Conservation (phyloP, 2,113 vertebrate genomes). For the Chiloscyllium plagiosum region DNA sequence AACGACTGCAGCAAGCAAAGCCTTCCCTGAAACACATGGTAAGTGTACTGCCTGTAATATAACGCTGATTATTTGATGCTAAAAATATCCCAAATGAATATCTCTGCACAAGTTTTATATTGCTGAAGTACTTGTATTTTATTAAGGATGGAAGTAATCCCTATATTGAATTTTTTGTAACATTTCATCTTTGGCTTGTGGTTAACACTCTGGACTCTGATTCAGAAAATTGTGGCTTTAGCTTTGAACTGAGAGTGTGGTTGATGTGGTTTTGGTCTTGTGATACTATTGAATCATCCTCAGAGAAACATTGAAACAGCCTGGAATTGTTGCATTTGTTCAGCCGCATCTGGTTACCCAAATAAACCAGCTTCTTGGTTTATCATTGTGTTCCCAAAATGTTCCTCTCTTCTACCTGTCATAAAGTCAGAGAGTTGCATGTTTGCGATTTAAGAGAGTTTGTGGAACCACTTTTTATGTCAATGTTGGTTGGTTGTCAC, state of each 20-base stretch:
- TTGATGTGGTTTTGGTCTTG: neutral
- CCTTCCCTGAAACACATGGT: slow-evolving; percentile 82
- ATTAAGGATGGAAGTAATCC: neutral
- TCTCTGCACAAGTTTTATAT: neutral
- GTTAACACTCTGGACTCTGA: neutral
- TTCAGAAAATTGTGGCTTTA: neutral
- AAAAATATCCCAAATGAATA: neutral
- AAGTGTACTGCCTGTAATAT: slow-evolving; percentile 46
- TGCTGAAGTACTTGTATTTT: neutral
- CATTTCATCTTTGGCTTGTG: too few species aligned
- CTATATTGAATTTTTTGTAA: neutral
- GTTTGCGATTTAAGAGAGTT: neutral
- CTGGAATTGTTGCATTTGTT: neutral
- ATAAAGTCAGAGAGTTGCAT: neutral
- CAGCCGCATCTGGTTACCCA: neutral
- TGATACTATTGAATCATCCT: neutral
- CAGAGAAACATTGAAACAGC: neutral
- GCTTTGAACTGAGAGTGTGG: neutral
- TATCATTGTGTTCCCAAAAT: neutral
- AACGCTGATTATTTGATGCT: neutral
- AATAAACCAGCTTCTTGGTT: slow-evolving; percentile 8
- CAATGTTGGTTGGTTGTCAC: neutral
- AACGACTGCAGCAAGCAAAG: slow-evolving; percentile 83
- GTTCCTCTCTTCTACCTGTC: neutral
- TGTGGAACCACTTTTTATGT: neutral